Base-by-base conservation (phyloP, 2,113 vertebrate genomes). In the Hypomesus transpacificus region DNA sequence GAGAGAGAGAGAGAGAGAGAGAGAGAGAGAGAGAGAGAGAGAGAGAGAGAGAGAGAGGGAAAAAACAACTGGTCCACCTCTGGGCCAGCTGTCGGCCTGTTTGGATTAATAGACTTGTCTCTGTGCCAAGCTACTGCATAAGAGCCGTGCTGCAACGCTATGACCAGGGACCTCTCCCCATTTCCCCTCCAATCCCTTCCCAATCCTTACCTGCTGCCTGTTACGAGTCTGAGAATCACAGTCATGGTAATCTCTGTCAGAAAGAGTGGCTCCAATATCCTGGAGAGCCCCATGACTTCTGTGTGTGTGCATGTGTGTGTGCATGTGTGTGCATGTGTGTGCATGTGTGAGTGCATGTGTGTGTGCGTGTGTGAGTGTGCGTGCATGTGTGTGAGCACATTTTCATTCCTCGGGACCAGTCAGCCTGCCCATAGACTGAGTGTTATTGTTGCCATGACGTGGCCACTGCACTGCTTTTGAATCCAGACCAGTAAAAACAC, bases 401-500 rank as follows among this genome's bases (percentile, higher is more conserved):
- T 63, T 46, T 31, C 59, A 28, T 59, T 11, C 34, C 21, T 57
- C 53, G 28, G 56, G 31, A 64, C 50, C 73, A 6, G 39, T 46
- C 39, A 56, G 16, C 53, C 50, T 46, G 31, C 73, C 2, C 51
- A 69, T 14, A 54, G 58, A 53, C 63, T 69, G 61, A 54, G 73
- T 62, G 74, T 59, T 65, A 50, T 62, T 66, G 70, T 62, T 66
- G 70, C 71, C 72, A 68, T 80, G 81, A 82, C 76, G 71, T 80
- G 81, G 81, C 75, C 58, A 71, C 75, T 70, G 39, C 17, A 1
- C 22, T 75, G 76, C 69, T 18, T 64, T 68, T 78, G 78, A 76
- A 69, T 63, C 8, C 17, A 21, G 58, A 18, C 69, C 78, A 77
- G 22, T 11, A 66, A 73, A 80, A 63, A 75, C 64, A 63, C 18